Evolutionary conservation across 2,888 invertebrate species (phyloP), one percentile per base, ranked within the genome.

Genomic region (Macrophya alboannulata): DNA sequence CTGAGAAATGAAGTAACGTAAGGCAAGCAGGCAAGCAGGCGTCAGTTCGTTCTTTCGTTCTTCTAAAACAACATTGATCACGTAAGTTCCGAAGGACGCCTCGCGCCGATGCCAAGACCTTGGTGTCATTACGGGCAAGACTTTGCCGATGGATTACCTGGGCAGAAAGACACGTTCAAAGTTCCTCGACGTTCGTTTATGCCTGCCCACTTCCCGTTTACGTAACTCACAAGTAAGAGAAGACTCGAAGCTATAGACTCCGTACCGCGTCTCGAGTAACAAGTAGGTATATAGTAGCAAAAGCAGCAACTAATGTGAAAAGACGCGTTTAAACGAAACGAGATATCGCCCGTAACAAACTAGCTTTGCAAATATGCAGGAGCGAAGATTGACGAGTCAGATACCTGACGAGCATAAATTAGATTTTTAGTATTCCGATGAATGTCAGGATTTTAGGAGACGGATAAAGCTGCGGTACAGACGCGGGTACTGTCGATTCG

Each of bases 161-260:
- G 25, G 37, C 59, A 79, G 55, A 79, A 12, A 79, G 9, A 62
- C 43, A 51, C 43, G 81, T 62, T 81, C 62, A 81, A 81, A 62
- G 81, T 62, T 43, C 81, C 81, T 62, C 37, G 17, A 10, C 81
- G 62, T 81, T 77, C 51, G 17, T 77, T 77, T 31, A 51, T 31
- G 31, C 31, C 81, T 81, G 81, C 81, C 62, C 81, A 81, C 81
- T 81, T 81, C 81, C 81, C 81, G 62, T 81, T 81, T 81, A 81
- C 81, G 81, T 81, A 81, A 81, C 43, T 31, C 1, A 9, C 15
- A 71, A 71, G 40, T n/a, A 71, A 37, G 76, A 48, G 76, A 76
- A 76, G 48, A 76, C n/a, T 10, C 45, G 25, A 12, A 12, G 76
- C 31, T 31, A 31, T 31, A 31, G 31, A 43, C n/a, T 17, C 12